Conservation (phyloP, 1,140 invertebrate genomes). For the Lycorma delicatula region DNA sequence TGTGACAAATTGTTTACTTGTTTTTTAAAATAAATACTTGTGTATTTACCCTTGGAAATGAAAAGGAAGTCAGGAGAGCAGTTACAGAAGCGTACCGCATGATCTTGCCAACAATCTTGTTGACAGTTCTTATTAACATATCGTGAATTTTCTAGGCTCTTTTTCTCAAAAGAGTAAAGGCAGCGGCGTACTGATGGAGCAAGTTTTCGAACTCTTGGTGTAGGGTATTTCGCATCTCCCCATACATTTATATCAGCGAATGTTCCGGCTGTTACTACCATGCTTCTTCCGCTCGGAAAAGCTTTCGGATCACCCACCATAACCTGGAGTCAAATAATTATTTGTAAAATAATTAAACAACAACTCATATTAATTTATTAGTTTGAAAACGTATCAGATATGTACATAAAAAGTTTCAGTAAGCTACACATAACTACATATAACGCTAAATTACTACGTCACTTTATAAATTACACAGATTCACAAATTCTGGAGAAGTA, state of each 20-base stretch:
- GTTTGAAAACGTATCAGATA: too few relatives aligned
- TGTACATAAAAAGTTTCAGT: too few relatives aligned
- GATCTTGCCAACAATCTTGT: slow-evolving; percentile 10
- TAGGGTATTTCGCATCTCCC: slow-evolving; percentile 16
- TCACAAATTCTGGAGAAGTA: too few relatives aligned
- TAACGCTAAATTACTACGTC: too few relatives aligned
- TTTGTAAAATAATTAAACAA: too few relatives aligned
- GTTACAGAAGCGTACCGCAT: slow-evolving; percentile 16
- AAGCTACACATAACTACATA: too few relatives aligned
- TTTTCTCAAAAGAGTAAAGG: slow-evolving; percentile 13
- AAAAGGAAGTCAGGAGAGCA: slow-evolving; percentile 20
- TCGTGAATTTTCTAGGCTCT: slow-evolving; percentile 6
- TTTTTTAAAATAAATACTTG: too few relatives aligned
- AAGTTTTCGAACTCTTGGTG: slow-evolving; percentile 6
- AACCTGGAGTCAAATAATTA: slow-evolving; percentile 9
- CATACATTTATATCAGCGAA: slow-evolving; percentile 13
- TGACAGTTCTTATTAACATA: slow-evolving; percentile 20
- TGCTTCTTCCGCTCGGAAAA: slow-evolving; percentile 7
- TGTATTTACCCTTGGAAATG: background rate
- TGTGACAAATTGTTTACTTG: too few relatives aligned
- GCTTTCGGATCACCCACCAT: slow-evolving; percentile 18
- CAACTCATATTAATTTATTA: too few relatives aligned
- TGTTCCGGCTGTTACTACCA: slow-evolving; percentile 17
- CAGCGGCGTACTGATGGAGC: slow-evolving; percentile 7
- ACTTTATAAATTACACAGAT: too few relatives aligned